A percentile compares a stretch with the other conserved stretches of the same genome.
Evolutionary conservation across 2,797 vertebrate genomes (phyloP).

Genomic region (Allochrocebus solatus): DNA sequence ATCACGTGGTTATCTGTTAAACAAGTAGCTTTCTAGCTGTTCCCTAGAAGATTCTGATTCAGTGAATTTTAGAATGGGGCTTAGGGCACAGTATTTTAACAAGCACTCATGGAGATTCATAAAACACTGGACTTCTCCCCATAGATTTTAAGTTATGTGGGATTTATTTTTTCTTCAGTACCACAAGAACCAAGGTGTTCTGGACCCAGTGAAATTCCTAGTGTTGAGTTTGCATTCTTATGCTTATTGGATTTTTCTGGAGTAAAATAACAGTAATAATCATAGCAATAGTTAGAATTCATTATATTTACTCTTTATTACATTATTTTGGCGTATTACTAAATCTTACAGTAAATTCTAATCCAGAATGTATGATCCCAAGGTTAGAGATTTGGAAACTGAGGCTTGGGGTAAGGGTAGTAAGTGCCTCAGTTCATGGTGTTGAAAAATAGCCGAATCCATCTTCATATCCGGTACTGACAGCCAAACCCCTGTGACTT

Average conservation of each 20-base stretch:
- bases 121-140: not conserved
- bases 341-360: not conserved
- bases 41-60: not conserved
- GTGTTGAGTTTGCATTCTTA: not conserved
- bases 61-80: not conserved
- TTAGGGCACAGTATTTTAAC: not conserved
- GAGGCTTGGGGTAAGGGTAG: not conserved
- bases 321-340: not conserved
- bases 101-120: not conserved
- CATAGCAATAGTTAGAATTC: not conserved
- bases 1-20: not conserved
- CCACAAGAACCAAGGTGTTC: not conserved
- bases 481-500: conserved; percentile 32
- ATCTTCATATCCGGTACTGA: conserved; percentile 20
- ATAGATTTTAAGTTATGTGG: not conserved
- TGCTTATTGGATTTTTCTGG: not conserved
- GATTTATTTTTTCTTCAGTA: not conserved
- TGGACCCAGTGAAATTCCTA: not conserved
- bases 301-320: not conserved
- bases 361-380: not conserved
- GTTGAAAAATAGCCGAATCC: not conserved
- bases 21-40: not conserved
- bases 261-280: not conserved
- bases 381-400: not conserved
- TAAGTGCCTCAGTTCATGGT: not conserved